Base-by-base conservation (phyloP, 2,888 invertebrate genomes). In the Torymus tubicola region DNA sequence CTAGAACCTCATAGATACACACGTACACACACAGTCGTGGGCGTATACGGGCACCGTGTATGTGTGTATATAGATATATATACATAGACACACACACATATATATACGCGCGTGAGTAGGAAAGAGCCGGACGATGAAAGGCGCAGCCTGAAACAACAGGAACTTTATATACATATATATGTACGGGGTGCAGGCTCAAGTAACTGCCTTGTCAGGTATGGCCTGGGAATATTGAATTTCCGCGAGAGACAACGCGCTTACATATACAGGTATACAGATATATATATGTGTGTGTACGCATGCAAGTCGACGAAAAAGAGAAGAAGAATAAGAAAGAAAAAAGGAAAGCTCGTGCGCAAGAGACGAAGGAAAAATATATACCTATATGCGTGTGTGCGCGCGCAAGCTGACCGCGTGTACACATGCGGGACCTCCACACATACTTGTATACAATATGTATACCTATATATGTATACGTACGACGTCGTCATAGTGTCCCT, bases 141-240 rank as follows among this genome's bases (percentile, higher is more conserved):
- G 55, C 77, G 71, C 77, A 58, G 64, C 71, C 71, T 78, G 52
- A 72, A 71, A 78, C 71, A 78, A 71, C 71, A 72, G 60, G 71
- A 71, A 71, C 64, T 70, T 78, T 64, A 31, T 55, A 60, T 60
- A 60, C 18, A 58, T 58, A 58, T 58, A 16, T 68, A 21, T 68
- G 52, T n/a, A 21, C 52, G 52, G 76, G 69, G 76, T 61, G 42
- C 42, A 42, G 63, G 76, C 53, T 61, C 76, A 69, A 57, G 63
- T 42, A 18, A 63, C 53, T 50, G 69, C 68, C 63, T 60, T 18
- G 63, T 53, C 69, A 70, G 69, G 70, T 70, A 70, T 42, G 50
- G 64, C 69, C 31, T 63, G 69, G 42, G 42, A 61, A 72, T 78
- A 78, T 78, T 68, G 72, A 72, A 72, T 78, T 78, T 78, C 72